phyloP scores from a whole-genome alignment of 2,797 vertebrate genomes.

The Semaprochilodus insignis region DNA sequence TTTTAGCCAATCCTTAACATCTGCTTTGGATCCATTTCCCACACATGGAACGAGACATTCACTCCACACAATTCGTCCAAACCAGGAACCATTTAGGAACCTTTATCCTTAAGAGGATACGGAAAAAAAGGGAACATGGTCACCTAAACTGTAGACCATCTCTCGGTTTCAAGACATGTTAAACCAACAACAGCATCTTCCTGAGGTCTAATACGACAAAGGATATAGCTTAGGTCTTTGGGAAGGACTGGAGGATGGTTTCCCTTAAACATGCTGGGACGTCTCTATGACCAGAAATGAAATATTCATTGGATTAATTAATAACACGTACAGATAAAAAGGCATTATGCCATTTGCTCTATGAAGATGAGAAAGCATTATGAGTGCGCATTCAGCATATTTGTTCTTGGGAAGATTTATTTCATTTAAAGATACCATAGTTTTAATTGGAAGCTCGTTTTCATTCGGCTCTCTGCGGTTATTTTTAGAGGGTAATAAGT shows the following conservation, averaged over 20 bases:
- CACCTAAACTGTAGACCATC: neutral
- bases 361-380: conserved; percentile 73
- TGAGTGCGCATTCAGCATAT: conserved; percentile 76
- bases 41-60: too few relatives aligned
- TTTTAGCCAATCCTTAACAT: too few relatives aligned
- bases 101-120: neutral
- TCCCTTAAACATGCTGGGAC: conserved; percentile 72
- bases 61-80: too few relatives aligned
- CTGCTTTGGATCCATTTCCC: too few relatives aligned
- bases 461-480: conserved; percentile 67
- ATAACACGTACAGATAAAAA: conserved; percentile 78
- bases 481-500: conserved; percentile 72
- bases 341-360: conserved; percentile 68
- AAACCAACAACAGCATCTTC: neutral
- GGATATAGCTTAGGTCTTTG: neutral
- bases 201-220: too few relatives aligned
- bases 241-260: conserved; percentile 56
- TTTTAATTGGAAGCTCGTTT: conserved; percentile 76
- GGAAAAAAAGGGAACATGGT: neutral
- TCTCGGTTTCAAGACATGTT: neutral
- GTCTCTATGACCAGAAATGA: conserved; percentile 75
- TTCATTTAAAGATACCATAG: conserved; percentile 71
- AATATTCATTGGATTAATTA: conserved; percentile 80
- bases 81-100: neutral
- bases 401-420: conserved; percentile 70